A percentile compares a stretch with the other conserved stretches of the same genome.
Conservation (phyloP, 2,888 invertebrate species). For the Oasisia sp. region DNA sequence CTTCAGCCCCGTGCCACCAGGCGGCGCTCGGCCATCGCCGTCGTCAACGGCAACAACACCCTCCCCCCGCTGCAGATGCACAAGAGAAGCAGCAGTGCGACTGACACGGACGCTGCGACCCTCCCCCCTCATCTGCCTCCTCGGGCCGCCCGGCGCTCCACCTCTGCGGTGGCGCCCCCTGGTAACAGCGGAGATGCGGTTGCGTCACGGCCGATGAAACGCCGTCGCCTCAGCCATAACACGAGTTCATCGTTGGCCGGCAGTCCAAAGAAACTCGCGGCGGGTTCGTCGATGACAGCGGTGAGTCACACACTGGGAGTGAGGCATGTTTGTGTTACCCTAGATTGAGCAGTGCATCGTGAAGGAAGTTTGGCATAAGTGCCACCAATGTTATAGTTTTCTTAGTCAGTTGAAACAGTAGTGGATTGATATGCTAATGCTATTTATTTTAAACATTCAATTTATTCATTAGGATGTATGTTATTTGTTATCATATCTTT, state of each 20-base stretch:
- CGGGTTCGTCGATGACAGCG: neutral
- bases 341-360: neutral
- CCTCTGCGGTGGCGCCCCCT: neutral
- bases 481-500: no score
- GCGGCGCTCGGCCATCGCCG: neutral
- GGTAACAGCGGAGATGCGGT: conserved; percentile 7
- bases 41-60: neutral
- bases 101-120: neutral
- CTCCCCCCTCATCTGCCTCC: neutral
- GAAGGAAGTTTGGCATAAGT: no score
- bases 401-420: no score
- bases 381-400: no score
- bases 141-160: neutral
- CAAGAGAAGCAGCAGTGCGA: neutral
- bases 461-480: no score
- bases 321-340: neutral
- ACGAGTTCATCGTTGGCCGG: neutral
- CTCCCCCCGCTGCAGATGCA: conserved; percentile 21
- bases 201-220: conserved; percentile 29
- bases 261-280: neutral
- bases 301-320: neutral
- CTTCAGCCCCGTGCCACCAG: neutral
- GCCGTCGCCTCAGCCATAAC: conserved; percentile 23
- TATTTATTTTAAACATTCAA: no score
- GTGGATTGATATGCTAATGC: no score